Evolutionary conservation across 2,888 invertebrate genomes (phyloP), one percentile per base, ranked within the genome.

Genomic region (Trissoscelio sp.): DNA sequence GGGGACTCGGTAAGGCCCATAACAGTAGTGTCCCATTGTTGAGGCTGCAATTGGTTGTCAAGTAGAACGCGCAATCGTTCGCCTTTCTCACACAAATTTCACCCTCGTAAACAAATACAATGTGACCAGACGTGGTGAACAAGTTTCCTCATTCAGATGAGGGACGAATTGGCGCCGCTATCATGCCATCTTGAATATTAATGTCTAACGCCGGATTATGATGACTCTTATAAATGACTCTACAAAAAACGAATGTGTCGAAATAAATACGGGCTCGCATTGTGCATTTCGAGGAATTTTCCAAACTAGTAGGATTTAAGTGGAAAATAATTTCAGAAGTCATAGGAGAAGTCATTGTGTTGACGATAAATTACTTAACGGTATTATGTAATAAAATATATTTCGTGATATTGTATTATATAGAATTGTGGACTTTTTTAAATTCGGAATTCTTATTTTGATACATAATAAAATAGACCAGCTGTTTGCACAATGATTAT

Each of bases 11-110:
- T 81, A 82, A 84, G 83, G 81, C 67, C 67, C 79, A 72, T 84
- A 85, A 83, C 83, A 84, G 83, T 79, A 83, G 84, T 82, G 82
- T 37, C 44, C 83, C 78, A 84, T 86, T 85, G 86, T 85, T 55
- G 69, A 48, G 31, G 16, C 37, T 14, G 64, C 79, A 79, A 80
- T 83, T 83, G 80, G 78, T 78, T 74, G 80, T 77, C 69, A 74
- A 80, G 69, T 80, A 66, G 73, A 60, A 31, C 57, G 69, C 70
- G 77, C 78, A 70, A 69, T 66, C 57, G 69, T 53, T 34, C 57
- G 18, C 39, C 69, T 55, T 70, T 70, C 46, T 73, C 74, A 57
- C 66, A 77, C 77, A 42, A 72, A 53, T 70, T 81, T 78, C 55
- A 67, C 46, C 70, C 78, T 80, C 70, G 66, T 73, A 80, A 83